Percentiles rank a stretch among this genome's conserved stretches.
Conservation (phyloP, 2,113 vertebrate species). For the Ptychochromis oligacanthus region DNA sequence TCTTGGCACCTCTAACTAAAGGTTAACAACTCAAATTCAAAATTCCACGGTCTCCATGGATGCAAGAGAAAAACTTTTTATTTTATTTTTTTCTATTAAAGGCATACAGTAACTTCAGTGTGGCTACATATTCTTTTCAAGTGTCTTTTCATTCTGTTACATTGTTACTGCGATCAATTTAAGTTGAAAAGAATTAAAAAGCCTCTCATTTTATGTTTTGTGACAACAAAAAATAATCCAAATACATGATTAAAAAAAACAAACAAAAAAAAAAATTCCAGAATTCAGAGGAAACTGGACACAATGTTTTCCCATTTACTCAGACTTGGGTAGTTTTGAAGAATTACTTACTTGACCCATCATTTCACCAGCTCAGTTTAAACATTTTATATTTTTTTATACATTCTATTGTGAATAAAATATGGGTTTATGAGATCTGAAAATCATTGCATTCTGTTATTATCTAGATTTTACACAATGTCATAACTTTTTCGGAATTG, state of each 20-base stretch:
- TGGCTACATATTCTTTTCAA: background rate
- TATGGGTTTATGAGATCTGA: too few relatives aligned
- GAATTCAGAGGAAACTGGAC: background rate
- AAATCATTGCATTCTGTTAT: too few relatives aligned
- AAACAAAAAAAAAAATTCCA: background rate
- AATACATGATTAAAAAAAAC: background rate
- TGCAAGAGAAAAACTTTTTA: slow-evolving; percentile 36
- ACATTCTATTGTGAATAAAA: too few relatives aligned
- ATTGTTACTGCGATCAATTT: background rate
- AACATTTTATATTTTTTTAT: too few relatives aligned
- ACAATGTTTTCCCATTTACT: background rate
- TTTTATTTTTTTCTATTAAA: slow-evolving; percentile 1
- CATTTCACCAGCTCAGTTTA: too few relatives aligned
- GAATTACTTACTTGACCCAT: background rate
- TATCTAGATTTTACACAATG: too few relatives aligned
- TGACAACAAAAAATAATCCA: background rate
- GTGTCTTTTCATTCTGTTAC: background rate
- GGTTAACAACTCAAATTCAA: slow-evolving; percentile 50
- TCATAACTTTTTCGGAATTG: too few relatives aligned
- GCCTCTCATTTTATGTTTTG: background rate
- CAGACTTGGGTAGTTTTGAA: background rate
- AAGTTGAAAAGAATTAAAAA: slow-evolving; percentile 9
- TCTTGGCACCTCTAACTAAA: slow-evolving; percentile 40
- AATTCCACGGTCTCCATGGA: slow-evolving; percentile 53
- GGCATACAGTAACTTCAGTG: background rate